phyloP scores from a whole-genome alignment of 1,140 invertebrate genomes.

The Solenopsis fugax region DNA sequence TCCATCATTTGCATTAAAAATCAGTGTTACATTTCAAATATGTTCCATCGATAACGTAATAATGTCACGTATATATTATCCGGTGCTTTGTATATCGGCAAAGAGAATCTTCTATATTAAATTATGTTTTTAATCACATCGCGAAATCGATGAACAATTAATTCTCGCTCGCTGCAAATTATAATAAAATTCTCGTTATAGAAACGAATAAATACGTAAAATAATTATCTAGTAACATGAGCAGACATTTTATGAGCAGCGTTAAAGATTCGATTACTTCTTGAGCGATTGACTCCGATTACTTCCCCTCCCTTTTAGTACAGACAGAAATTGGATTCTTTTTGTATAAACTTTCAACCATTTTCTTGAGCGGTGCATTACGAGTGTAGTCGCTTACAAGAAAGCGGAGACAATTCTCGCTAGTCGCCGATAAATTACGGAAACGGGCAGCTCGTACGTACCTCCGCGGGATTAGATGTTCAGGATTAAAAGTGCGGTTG shows the following conservation, averaged over 20 bases:
- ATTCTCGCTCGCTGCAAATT: not conserved
- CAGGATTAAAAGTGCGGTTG: conserved; percentile 53
- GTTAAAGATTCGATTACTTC: not conserved
- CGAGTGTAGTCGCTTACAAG: not conserved
- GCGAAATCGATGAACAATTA: conserved; percentile 26
- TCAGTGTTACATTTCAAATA: conserved; percentile 9
- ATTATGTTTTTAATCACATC: conserved; percentile 54
- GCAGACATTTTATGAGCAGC: not conserved
- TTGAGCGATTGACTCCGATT: not conserved
- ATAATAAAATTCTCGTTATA: conserved; percentile 7
- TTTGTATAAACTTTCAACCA: not conserved
- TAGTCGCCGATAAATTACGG: conserved; percentile 50
- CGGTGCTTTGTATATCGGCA: conserved; percentile 18
- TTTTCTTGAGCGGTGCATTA: not conserved
- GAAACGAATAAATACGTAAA: not conserved
- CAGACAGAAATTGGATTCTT: not conserved
- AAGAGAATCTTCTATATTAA: conserved; percentile 23
- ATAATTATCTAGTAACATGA: not conserved
- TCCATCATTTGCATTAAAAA: conserved; percentile 36
- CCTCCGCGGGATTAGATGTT: conserved; percentile 24
- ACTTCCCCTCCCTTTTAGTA: not conserved
- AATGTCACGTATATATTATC: conserved; percentile 35
- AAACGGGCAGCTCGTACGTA: conserved; percentile 19
- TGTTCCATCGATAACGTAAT: conserved; percentile 38
- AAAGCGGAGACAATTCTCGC: conserved; percentile 28